Evolutionary conservation across 1,140 invertebrate genomes (phyloP), one percentile per base, ranked within the genome.

Genomic region (Ceratosolen fusciceps): DNA sequence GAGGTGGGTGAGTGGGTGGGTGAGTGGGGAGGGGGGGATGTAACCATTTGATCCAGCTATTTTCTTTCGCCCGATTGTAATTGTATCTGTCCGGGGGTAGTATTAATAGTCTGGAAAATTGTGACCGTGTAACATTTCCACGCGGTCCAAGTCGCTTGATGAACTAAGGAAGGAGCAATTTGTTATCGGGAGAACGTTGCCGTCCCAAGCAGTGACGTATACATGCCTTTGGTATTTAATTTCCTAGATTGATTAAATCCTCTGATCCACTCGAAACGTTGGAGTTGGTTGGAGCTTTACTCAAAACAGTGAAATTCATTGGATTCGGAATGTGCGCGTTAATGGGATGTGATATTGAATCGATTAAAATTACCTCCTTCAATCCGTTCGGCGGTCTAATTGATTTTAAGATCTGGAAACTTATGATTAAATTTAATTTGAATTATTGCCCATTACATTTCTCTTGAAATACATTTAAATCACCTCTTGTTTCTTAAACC

Each of bases 91-190:
- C 29, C 12, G 3, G 9, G 34, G 14, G 21, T n/a, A 37, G 26
- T 37, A 65, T 65, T 37, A 37, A 65, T 65, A 21, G 37, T 21
- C 7, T 65, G 21, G n/a, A 65, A 65, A 65, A 19, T 37, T 37
- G 34, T 37, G 26, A 16, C 58, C 12, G 14, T 31, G 26, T 31
- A 67, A 37, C 37, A 31, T 65, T 67, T 67, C 34, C 37, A 39
- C 37, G 31, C 14, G 8, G 62, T 34, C 8, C 31, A n/a, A 39
- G n/a, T 47, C 21, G 9, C 21, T 72, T 72, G 47, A 72, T 72
- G 49, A 39, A 54, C 47, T 31, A 54, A 72, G 39, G 43, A 72
- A 54, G 49, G 19, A 54, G 70, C 29, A 31, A 54, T 72, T 70
- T 70, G 67, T 70, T 24, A 72, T n/a, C n/a, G n/a, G n/a, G n/a